Evolutionary conservation across 2,888 invertebrate genomes (phyloP), one percentile per base, ranked within the genome.

Genomic region (Mesochorus sp.): DNA sequence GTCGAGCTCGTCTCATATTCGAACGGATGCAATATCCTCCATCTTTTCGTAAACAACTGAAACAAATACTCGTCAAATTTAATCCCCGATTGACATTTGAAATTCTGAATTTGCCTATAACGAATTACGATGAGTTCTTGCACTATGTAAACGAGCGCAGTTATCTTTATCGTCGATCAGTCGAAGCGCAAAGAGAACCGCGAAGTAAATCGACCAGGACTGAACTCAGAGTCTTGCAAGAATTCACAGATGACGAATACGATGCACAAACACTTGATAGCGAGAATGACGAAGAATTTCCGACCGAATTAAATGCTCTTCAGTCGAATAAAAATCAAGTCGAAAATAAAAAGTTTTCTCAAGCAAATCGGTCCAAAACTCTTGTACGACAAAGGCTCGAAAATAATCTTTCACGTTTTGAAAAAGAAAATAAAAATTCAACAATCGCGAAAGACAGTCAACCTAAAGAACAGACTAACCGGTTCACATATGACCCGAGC

Each of bases 11-110:
- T 2, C 3, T 77, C 1, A 61, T 78, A 1, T 80, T 80, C 24
- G 77, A 78, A 19, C 57, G 64, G 1, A 75, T 80, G 80, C 67
- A 17, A n/a, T 39, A 61, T 6, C 77, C 75, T 0, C 77, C 75
- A 4, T 8, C 62, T 3, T 71, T 78, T 21, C 47, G 75, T 0
- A 47, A 71, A 37, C 80, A 80, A 19, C 3, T 75, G 0, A 68
- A 68, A 49, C 75, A 75, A 37, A 78, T 80, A 6, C 39, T 78
- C 12, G 55, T 51, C 2, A 80, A 80, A 19, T 59, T 78, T 26
- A 72, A 78, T 55, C 75, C 77, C 26, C 66, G 68, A 17, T n/a
- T 80, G 39, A n/a, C 72, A 0, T 64, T 31, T 17, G 75, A 75
- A 34, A 64, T 72, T 0, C 19, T 80, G 10, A 75, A 72, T 12